A percentile compares a stretch with the other conserved stretches of the same genome.
These are phyloP conservation scores for Pygoscelis antarcticus DNA, from an alignment of 2,113 vertebrate species.

Conservation along the genomic window DNA sequence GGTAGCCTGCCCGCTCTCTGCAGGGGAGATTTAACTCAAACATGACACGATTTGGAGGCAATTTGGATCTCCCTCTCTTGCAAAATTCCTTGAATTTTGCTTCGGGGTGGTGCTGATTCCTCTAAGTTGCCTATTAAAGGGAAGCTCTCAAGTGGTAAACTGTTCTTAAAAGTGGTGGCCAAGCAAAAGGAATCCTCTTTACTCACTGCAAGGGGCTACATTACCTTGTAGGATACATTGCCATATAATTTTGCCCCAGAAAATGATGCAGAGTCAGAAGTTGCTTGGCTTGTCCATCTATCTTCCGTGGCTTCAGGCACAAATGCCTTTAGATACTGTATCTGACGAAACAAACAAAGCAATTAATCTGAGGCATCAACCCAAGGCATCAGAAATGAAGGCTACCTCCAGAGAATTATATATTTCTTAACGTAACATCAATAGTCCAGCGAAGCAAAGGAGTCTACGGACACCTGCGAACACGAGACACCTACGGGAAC, in stretches of 20 bases:
- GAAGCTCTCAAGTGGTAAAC: no score
- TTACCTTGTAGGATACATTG: conserved; percentile 51
- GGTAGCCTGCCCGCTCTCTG: neutral
- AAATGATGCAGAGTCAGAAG: neutral
- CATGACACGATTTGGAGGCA: fast-evolving
- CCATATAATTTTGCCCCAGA: neutral
- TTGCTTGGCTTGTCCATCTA: conserved; percentile 28
- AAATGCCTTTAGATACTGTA: neutral
- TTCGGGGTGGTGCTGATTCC: neutral
- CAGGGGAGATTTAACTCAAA: neutral
- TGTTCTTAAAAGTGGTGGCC: neutral
- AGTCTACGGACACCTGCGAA: neutral
- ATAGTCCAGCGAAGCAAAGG: neutral
- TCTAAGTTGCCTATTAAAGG: neutral
- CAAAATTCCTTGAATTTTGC: neutral
- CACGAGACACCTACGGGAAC: fast-evolving
- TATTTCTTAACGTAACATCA: fast-evolving
- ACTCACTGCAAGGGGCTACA: neutral
- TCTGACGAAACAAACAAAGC: neutral
- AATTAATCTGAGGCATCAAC: neutral
- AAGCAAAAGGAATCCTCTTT: neutral
- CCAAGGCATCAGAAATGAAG: neutral
- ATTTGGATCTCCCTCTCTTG: neutral
- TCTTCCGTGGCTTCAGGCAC: conserved; percentile 4
- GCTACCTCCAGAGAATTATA: neutral